Evolutionary conservation across 2,888 invertebrate genomes (phyloP).

Genomic region (Cephalotes varians): DNA sequence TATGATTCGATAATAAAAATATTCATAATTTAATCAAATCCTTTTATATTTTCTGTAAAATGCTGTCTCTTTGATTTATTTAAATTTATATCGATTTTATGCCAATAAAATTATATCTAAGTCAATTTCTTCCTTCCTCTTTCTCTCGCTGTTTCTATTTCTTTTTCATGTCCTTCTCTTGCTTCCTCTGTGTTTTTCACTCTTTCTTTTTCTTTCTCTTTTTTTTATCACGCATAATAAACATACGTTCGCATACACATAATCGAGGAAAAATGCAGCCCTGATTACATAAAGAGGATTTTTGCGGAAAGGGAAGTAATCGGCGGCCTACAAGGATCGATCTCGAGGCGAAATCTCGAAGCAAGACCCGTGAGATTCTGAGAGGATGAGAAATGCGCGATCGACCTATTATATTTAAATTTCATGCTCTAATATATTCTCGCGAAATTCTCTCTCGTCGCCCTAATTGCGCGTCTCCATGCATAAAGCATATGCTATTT

Average conservation of each 20-base stretch:
- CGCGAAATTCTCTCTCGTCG: constrained; percentile 17
- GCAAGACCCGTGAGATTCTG: constrained; percentile 30
- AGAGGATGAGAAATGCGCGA: constrained; percentile 1
- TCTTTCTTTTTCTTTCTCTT: not conserved
- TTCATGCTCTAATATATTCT: not conserved
- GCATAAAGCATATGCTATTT: not conserved
- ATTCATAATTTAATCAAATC: not conserved
- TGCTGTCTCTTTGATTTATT: constrained; percentile 11
- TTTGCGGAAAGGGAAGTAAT: constrained; percentile 42
- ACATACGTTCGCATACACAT: constrained; percentile 26
- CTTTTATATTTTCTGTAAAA: not conserved
- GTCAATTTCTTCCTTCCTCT: not conserved
- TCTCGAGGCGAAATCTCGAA: constrained; percentile 13
- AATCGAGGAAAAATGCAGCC: constrained; percentile 36
- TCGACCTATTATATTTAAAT: constrained; percentile 8
- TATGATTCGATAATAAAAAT: not conserved
- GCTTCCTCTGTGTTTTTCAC: constrained; percentile 24
- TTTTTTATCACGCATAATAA: constrained; percentile 23
- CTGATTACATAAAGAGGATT: constrained; percentile 52
- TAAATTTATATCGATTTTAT: constrained; percentile 32
- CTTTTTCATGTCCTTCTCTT: not conserved
- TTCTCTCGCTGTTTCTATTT: constrained; percentile 3
- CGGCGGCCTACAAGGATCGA: constrained; percentile 10
- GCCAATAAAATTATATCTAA: constrained; percentile 30
- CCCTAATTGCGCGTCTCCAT: not conserved